phyloP scores from a whole-genome alignment of 2,888 invertebrate genomes.

The Coleophora flavipennella region DNA sequence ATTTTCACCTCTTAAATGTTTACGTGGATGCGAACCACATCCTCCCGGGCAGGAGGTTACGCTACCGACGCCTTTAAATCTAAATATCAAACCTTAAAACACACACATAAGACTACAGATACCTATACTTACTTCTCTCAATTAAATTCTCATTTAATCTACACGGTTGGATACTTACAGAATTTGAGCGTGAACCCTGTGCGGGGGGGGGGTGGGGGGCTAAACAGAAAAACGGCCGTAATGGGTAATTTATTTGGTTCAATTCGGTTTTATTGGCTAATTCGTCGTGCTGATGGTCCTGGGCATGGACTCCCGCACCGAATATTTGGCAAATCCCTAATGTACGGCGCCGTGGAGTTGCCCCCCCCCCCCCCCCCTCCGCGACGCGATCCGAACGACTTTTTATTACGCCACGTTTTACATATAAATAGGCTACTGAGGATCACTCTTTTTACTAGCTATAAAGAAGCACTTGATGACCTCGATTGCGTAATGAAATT shows the following conservation, averaged over 20 bases:
- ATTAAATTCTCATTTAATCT: too few relatives aligned
- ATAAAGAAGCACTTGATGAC: conserved; percentile 16
- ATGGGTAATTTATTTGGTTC: conserved; percentile 63
- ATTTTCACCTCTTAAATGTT: too few relatives aligned
- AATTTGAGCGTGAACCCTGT: too few relatives aligned
- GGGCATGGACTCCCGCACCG: conserved; percentile 24
- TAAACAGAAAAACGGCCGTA: conserved; percentile 52
- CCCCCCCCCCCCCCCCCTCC: conserved; percentile 19
- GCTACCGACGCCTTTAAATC: too few relatives aligned
- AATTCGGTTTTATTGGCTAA: conserved; percentile 69
- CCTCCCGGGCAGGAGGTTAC: too few relatives aligned
- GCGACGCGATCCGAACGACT: conserved; percentile 33
- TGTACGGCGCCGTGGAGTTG: neutral
- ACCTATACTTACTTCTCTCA: too few relatives aligned
- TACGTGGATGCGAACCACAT: too few relatives aligned
- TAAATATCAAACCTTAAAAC: too few relatives aligned
- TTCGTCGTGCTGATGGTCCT: conserved; percentile 53
- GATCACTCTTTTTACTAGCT: conserved; percentile 34
- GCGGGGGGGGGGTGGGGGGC: too few relatives aligned
- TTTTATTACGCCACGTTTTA: conserved; percentile 52
- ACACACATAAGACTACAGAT: too few relatives aligned
- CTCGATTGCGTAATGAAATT: too few relatives aligned
- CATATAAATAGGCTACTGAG: conserved; percentile 48
- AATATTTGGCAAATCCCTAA: conserved; percentile 49
- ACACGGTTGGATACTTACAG: too few relatives aligned